phyloP scores from a whole-genome alignment of 2,113 vertebrate species.

The Leptobrachium ailaonicum region DNA sequence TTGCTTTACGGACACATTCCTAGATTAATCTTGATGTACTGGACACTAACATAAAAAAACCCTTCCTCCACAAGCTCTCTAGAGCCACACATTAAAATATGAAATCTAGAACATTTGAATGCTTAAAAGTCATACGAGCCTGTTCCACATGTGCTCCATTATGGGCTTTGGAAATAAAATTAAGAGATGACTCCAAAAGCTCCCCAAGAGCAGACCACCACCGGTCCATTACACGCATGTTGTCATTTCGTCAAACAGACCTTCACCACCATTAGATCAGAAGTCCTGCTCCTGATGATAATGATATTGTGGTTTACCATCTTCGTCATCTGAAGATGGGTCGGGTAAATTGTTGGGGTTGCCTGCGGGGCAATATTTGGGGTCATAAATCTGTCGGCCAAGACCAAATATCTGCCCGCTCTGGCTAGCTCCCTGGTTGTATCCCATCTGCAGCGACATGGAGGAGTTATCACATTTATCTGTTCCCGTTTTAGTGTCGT shows the following conservation, averaged over 20 bases:
- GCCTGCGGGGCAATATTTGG: slow-evolving; percentile 87
- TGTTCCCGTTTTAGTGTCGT: slow-evolving; percentile 81
- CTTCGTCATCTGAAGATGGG: slow-evolving; percentile 8
- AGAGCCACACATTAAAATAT: background rate
- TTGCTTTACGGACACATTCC: too few relatives aligned
- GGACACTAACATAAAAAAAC: too few relatives aligned
- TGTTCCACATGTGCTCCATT: too few relatives aligned
- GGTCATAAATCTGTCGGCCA: slow-evolving; percentile 91
- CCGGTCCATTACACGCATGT: background rate
- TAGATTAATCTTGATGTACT: too few relatives aligned
- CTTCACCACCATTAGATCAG: background rate
- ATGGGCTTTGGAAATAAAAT: too few relatives aligned
- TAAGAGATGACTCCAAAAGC: background rate
- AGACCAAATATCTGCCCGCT: slow-evolving; percentile 89
- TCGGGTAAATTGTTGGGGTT: slow-evolving; percentile 46
- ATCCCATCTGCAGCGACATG: slow-evolving; percentile 95
- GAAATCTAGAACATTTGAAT: background rate
- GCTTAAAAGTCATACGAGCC: too few relatives aligned
- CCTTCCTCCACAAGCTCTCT: background rate
- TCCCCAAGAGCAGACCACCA: background rate
- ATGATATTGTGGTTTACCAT: slow-evolving; percentile 50
- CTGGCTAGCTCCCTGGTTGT: slow-evolving; percentile 85
- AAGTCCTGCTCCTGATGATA: slow-evolving; percentile 60
- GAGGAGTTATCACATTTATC: slow-evolving; percentile 92
- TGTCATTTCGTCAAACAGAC: background rate